phyloP scores from a whole-genome alignment of 30 jellyfish, hydroid and myxozoan species.

The Aurelia aurita complex sp. Pacific region DNA sequence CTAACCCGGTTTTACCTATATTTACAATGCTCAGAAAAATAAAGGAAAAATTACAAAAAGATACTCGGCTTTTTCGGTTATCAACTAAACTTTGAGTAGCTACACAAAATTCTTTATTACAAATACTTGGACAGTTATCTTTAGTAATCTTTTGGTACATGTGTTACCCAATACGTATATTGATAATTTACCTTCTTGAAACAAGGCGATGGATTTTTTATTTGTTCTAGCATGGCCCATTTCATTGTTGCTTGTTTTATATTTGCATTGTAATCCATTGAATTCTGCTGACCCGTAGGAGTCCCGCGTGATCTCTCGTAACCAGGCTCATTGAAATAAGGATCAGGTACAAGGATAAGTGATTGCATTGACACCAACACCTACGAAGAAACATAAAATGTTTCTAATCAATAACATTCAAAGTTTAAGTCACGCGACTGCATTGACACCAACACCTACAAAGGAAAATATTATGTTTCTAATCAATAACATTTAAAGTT shows the following conservation, averaged over 20 bases:
- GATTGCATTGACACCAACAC: constrained; percentile 95
- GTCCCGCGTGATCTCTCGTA: constrained; percentile 93
- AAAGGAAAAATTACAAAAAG: no score
- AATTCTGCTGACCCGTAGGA: constrained; percentile 81
- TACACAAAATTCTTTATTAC: no score
- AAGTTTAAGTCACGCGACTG: constrained; percentile 60
- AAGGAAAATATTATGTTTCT: not conserved
- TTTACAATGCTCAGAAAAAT: no score
- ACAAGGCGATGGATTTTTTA: constrained; percentile 87
- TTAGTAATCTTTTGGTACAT: no score
- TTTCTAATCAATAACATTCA: not conserved
- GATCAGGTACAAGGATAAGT: constrained; percentile 85
- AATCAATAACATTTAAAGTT: not conserved
- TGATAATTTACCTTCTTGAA: constrained; percentile 65
- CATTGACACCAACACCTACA: constrained; percentile 90
- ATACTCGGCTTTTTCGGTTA: no score
- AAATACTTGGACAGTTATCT: no score
- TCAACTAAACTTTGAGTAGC: no score
- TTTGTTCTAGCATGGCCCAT: constrained; percentile 94
- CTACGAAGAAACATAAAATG: constrained; percentile 32
- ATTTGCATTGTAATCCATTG: constrained; percentile 87
- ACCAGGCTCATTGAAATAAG: constrained; percentile 97
- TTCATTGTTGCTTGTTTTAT: constrained; percentile 84
- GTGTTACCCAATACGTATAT: no score
- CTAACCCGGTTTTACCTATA: no score